Evolutionary conservation across 2,888 invertebrate species (phyloP).

Genomic region (Epicampocera succincta): DNA sequence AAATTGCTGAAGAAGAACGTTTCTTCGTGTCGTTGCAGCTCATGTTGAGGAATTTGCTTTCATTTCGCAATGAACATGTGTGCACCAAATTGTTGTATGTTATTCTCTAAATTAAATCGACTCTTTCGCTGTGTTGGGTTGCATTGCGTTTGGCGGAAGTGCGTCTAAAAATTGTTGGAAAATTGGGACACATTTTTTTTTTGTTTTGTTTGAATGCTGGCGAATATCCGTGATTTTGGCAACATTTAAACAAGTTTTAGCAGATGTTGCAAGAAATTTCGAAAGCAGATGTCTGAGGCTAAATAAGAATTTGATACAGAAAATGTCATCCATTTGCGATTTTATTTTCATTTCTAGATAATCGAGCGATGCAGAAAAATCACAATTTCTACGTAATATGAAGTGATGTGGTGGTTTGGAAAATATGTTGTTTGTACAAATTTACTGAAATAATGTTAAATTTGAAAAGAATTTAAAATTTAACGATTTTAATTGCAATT

Average conservation of each 20-base stretch:
- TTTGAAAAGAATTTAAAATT: too few relatives aligned
- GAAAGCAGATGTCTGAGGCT: constrained; percentile 8
- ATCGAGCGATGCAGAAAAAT: too few relatives aligned
- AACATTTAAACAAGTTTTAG: not conserved
- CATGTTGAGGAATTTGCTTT: constrained; percentile 8
- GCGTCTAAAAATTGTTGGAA: constrained; percentile 37
- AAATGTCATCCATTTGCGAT: too few relatives aligned
- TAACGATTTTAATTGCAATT: too few relatives aligned
- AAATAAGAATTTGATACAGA: not conserved
- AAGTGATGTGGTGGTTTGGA: too few relatives aligned
- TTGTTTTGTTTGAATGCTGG: not conserved
- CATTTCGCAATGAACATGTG: constrained; percentile 35
- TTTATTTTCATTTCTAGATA: too few relatives aligned
- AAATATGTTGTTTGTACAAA: too few relatives aligned
- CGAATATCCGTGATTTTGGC: not conserved
- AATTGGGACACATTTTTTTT: constrained; percentile 37
- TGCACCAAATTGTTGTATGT: constrained; percentile 28
- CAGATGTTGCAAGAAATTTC: not conserved
- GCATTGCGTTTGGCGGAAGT: constrained; percentile 32
- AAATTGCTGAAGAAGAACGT: constrained; percentile 32
- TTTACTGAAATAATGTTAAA: too few relatives aligned
- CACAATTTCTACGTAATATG: too few relatives aligned
- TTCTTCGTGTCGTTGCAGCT: constrained; percentile 8
- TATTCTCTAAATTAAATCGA: constrained; percentile 15
- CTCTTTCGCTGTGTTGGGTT: not conserved